Conservation (phyloP, 2,113 vertebrate genomes). For the Pteropus alecto region DNA sequence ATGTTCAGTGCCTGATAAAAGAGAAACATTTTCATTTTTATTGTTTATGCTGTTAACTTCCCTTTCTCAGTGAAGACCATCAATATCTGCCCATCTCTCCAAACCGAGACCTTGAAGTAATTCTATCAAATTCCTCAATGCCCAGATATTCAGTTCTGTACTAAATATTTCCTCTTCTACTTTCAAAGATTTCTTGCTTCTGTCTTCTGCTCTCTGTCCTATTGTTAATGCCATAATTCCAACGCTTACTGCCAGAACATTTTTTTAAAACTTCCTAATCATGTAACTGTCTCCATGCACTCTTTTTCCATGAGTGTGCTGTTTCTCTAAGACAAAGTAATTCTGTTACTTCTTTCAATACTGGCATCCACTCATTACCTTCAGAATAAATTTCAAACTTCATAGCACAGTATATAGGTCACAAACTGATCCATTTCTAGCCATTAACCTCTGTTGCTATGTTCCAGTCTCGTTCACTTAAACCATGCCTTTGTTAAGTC, state of each 20-base stretch:
- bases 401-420: not conserved
- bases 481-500: not conserved
- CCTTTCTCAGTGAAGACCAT: not conserved
- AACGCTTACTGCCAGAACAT: not conserved
- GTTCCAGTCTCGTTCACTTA: not conserved
- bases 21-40: not conserved
- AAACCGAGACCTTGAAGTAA: not conserved
- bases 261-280: not conserved
- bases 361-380: not conserved
- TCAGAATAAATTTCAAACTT: not conserved
- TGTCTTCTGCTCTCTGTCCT: not conserved
- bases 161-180: not conserved
- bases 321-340: not conserved
- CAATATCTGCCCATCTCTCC: not conserved
- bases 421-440: not conserved
- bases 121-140: not conserved
- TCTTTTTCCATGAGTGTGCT: not conserved
- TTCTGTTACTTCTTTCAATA: not conserved
- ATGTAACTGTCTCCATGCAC: not conserved
- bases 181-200: not conserved
- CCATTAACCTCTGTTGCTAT: not conserved
- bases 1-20: not conserved
- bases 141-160: not conserved
- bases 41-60: not conserved
- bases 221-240: not conserved